A percentile compares a stretch with the other conserved stretches of the same genome.
phyloP scores from a whole-genome alignment of 2,797 vertebrate genomes.

The Platalea minor region DNA sequence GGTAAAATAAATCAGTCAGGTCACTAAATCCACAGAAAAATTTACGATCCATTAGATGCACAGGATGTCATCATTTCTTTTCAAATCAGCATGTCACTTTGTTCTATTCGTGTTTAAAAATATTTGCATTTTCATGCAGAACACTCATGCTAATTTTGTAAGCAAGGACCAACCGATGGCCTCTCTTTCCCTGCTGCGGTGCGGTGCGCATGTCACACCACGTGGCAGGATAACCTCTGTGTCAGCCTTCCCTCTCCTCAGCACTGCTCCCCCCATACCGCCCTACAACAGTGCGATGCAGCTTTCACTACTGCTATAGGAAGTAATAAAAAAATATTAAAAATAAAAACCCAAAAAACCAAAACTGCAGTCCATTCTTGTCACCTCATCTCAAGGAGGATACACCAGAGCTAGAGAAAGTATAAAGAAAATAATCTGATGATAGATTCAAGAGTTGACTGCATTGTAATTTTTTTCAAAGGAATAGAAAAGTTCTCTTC shows the following conservation, averaged over 20 bases:
- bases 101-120: background rate
- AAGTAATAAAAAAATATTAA: background rate
- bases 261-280: background rate
- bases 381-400: background rate
- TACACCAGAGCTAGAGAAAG: background rate
- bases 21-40: background rate
- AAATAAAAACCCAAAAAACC: rapidly evolving
- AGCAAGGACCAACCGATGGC: background rate
- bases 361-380: background rate
- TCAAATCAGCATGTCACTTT: background rate
- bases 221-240: background rate
- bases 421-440: background rate
- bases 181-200: background rate
- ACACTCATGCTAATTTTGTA: background rate
- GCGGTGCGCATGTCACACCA: background rate
- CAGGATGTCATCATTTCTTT: background rate
- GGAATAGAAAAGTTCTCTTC: background rate
- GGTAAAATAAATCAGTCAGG: background rate
- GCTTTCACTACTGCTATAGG: background rate
- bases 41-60: background rate
- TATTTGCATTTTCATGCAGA: background rate
- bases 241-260: background rate
- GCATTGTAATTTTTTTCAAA: background rate
- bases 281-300: background rate
- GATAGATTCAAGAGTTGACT: background rate